These are phyloP conservation scores for Dicyrtomina minuta DNA, from an alignment of 2,888 invertebrate species.

Conservation along the genomic window DNA sequence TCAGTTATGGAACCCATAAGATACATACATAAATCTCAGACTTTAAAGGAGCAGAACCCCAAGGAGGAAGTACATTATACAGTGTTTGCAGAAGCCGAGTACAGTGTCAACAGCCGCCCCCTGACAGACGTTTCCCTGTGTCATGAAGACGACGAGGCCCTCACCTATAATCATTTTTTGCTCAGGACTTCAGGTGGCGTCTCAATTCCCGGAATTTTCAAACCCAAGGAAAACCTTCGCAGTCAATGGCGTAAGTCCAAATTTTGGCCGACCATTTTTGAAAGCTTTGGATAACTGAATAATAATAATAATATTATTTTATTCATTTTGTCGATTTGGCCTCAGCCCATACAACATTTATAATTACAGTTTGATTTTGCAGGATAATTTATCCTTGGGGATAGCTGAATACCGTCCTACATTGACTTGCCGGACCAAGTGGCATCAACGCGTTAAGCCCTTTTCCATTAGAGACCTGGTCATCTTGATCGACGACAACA, in stretches of 20 bases:
- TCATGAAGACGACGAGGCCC: slow-evolving; percentile 46
- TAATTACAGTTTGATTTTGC: too few species aligned
- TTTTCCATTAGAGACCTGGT: slow-evolving; percentile 30
- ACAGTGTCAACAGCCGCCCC: slow-evolving; percentile 52
- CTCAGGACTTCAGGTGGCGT: slow-evolving; percentile 48
- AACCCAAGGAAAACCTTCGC: not conserved
- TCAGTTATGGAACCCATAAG: too few species aligned
- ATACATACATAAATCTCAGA: too few species aligned
- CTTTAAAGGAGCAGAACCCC: not conserved
- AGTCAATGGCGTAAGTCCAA: slow-evolving; percentile 37
- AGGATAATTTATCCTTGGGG: too few species aligned
- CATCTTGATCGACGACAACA: slow-evolving; percentile 16
- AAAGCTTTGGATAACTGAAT: too few species aligned
- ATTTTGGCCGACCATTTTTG: slow-evolving; percentile 42
- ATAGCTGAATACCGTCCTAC: slow-evolving; percentile 43
- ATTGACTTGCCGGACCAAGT: slow-evolving; percentile 39
- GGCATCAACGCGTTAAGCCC: slow-evolving; percentile 14
- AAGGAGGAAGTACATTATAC: not conserved
- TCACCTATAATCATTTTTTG: not conserved
- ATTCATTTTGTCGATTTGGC: too few species aligned
- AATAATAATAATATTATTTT: too few species aligned
- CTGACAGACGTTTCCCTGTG: slow-evolving; percentile 50
- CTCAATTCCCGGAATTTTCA: slow-evolving; percentile 30
- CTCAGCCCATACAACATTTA: too few species aligned
- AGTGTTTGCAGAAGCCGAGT: slow-evolving; percentile 26